Percentiles rank a stretch among this genome's conserved stretches.
These are phyloP conservation scores for Xestia ashworthii DNA, from an alignment of 2,888 invertebrate genomes.

Conservation along the genomic window DNA sequence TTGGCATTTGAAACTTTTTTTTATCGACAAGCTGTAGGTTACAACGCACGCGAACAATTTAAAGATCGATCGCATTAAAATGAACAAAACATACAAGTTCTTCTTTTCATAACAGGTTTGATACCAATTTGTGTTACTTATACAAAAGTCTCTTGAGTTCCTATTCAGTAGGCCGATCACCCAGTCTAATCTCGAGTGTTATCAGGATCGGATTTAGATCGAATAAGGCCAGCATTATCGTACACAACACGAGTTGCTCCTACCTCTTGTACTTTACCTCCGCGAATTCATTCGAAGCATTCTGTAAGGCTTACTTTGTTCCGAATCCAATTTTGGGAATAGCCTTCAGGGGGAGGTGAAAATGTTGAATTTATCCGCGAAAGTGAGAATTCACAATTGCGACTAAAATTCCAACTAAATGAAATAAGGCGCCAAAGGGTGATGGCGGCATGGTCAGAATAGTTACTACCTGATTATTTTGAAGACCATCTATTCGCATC, in stretches of 20 bases:
- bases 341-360: constrained; percentile 48
- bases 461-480: constrained; percentile 51
- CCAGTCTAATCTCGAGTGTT: constrained; percentile 62
- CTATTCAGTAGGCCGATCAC: constrained; percentile 54
- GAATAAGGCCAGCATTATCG: constrained; percentile 58
- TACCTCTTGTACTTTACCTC: constrained; percentile 63
- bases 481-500: constrained; percentile 18
- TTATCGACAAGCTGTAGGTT: neutral
- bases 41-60: neutral
- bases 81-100: constrained; percentile 7
- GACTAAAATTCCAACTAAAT: constrained; percentile 56
- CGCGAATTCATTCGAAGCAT: constrained; percentile 63
- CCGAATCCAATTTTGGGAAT: constrained; percentile 67
- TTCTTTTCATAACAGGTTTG: constrained; percentile 22
- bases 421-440: constrained; percentile 54
- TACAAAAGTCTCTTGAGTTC: constrained; percentile 34
- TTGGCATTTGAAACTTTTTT: neutral
- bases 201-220: constrained; percentile 64
- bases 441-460: constrained; percentile 54
- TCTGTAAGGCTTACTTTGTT: constrained; percentile 62
- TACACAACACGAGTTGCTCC: constrained; percentile 51
- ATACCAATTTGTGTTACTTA: constrained; percentile 30
- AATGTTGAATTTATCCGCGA: constrained; percentile 62
- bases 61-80: neutral
- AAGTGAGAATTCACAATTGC: constrained; percentile 56